These are phyloP conservation scores for Chrysina gloriosa DNA, from an alignment of 2,888 invertebrate species.

Conservation along the genomic window DNA sequence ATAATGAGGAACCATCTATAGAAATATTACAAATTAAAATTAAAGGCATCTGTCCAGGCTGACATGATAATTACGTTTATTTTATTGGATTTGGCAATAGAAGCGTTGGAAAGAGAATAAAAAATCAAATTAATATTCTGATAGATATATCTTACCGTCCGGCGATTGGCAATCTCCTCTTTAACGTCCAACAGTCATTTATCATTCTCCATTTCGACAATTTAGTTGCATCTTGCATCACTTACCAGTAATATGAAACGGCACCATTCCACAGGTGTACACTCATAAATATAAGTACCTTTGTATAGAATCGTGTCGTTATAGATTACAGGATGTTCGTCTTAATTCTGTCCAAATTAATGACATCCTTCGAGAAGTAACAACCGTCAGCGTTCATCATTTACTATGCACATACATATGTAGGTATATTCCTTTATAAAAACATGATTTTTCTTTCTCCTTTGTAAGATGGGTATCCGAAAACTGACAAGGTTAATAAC, in stretches of 20 bases:
- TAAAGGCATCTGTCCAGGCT: neutral
- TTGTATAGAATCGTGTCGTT: neutral
- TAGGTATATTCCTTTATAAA: no score
- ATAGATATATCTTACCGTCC: neutral
- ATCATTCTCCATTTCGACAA: neutral
- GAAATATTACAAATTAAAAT: neutral
- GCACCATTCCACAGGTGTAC: no score
- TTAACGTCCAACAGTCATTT: neutral
- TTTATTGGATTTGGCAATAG: neutral
- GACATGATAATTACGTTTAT: neutral
- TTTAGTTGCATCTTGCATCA: neutral
- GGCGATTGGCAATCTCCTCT: neutral
- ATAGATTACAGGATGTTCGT: constrained; percentile 14
- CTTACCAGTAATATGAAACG: neutral
- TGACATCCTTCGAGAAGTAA: neutral
- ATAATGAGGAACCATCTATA: no score
- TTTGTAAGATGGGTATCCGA: neutral
- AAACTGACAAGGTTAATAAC: constrained; percentile 1
- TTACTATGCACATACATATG: no score
- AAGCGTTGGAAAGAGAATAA: neutral
- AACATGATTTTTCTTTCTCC: neutral
- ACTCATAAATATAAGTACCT: neutral
- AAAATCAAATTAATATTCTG: neutral
- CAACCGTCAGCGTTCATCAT: neutral
- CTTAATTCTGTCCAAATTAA: constrained; percentile 8